Base-by-base conservation (phyloP, 2,113 vertebrate species). In the Pholis gunnellus region DNA sequence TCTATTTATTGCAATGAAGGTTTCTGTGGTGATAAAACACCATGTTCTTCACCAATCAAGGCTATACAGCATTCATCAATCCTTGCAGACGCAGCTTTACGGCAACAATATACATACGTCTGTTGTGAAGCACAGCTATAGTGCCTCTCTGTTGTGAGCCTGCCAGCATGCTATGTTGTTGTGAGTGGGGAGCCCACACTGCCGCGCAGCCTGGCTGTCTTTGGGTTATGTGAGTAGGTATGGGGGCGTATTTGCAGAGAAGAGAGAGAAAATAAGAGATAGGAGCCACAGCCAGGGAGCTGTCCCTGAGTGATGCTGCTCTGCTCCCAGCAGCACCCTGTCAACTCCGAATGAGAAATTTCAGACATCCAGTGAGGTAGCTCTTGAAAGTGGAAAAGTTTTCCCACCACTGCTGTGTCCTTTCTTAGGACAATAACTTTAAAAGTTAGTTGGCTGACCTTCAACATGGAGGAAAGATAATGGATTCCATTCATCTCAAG, bases 331-430 rank as follows among this genome's bases (percentile, higher is more conserved):
- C 85, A 91, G 88, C 89, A 77, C 85, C 87, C 93, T 93, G 92
- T 95, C 93, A 93, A 88, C 88, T 75, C 86, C 88, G 93, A 94
- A 95, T 94, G 93, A 95, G 91, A 95, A 94, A 93, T 93, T 87
- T 91, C 78, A 87, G 89, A 89, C 89, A 91, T 90, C 82, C 81
- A 89, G 88, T 84, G 82, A 94, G 93, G 87, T 81, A 87, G 76
- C 86, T 90, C 82, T 80, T 82, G 81, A 89, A 89, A 90, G 85
- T 94, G 87, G 87, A 94, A 92, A 91, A 93, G 86, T 93, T 93
- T 93, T 92, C 88, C 71, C 79, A 82, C 81, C 79, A 72, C 72
- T 82, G 82, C 73, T 79, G 74, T 83, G 71, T 69, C 84, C 83
- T 91, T 87, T 83, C 87, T 93, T 91, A 79, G 83, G 86, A 91